These are phyloP conservation scores for Apis dorsata DNA, from an alignment of 1,140 invertebrate genomes.

Conservation along the genomic window DNA sequence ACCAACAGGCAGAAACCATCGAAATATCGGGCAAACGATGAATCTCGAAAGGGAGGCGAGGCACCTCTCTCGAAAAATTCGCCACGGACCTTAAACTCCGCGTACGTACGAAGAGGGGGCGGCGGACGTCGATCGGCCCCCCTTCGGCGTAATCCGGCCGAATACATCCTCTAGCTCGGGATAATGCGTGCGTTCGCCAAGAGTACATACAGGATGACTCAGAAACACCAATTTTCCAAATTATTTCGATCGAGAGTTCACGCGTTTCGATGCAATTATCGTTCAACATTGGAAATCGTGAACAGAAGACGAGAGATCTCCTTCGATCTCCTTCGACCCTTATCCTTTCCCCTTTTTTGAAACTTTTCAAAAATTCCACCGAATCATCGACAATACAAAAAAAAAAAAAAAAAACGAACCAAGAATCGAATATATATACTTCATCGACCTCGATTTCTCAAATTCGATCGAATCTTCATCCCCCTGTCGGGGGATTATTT, in stretches of 20 bases:
- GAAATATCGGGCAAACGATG: neutral
- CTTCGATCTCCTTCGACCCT: too few species aligned
- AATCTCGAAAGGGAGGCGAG: neutral
- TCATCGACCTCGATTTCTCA: too few species aligned
- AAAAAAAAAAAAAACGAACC: too few species aligned
- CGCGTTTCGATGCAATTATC: too few species aligned
- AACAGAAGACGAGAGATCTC: too few species aligned
- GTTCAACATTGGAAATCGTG: neutral
- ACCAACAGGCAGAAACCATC: neutral
- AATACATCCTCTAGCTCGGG: constrained; percentile 35
- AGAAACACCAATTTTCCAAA: neutral
- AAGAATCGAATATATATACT: too few species aligned
- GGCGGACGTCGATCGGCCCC: constrained; percentile 17
- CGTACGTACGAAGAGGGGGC: constrained; percentile 45
- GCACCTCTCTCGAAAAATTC: constrained; percentile 70
- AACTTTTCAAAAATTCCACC: too few species aligned
- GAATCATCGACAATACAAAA: too few species aligned
- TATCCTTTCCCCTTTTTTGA: too few species aligned
- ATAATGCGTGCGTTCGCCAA: constrained; percentile 52
- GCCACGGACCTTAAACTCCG: constrained; percentile 66
- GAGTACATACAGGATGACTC: neutral
- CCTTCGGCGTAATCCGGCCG: constrained; percentile 46
- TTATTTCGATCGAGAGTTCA: too few species aligned
- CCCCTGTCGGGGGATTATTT: too few species aligned
- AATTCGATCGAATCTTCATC: too few species aligned